Base-by-base conservation (phyloP, 2,797 vertebrate genomes). In the Siniperca obscura region DNA sequence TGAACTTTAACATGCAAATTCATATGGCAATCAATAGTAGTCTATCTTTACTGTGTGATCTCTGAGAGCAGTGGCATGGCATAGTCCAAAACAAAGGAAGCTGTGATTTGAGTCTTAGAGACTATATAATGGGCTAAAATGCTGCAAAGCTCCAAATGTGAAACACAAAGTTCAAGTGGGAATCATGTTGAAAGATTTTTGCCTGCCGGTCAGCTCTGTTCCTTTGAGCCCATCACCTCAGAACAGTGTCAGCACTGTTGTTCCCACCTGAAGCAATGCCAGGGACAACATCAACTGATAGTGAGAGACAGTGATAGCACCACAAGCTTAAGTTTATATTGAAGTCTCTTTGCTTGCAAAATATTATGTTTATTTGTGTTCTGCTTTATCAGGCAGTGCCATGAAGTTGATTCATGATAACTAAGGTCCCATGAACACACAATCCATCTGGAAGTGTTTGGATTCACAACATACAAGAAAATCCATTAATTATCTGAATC, bases 351-450 rank as follows among this genome's bases (percentile, higher is more conserved):
- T 19, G 22, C 5, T 44, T 44, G 5, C 30, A 66, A 44, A 69
- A 70, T 73, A 66, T 55, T 74, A 30, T 78, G n/a, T 70, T 60
- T 78, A 66, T 68, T 36, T 55, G 27, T 53, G 34, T 78, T 78
- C 56, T 76, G 44, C 55, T 72, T 76, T 66, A 19, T 70, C 22
- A 71, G 64, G 14, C 50, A 14, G n/a, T 42, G 53, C 30, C 36
- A 50, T 70, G 60, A 65, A 44, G 74, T 80, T 86, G 77, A 80
- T 82, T 80, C 53, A 86, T 83, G 81, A 77, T 86, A 80, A 83
- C 62, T 72, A 72, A 72, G 56, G 22, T 78, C 48, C 40, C 36
- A 42, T 42, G 42, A 72, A 69, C 69, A 75, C 56, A 62, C 46
- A 68, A 69, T 71, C 67, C 62, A 86, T 82, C 59, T 71, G 61